Conservation (phyloP, 1,140 invertebrate genomes). For the Bombyx mandarina region DNA sequence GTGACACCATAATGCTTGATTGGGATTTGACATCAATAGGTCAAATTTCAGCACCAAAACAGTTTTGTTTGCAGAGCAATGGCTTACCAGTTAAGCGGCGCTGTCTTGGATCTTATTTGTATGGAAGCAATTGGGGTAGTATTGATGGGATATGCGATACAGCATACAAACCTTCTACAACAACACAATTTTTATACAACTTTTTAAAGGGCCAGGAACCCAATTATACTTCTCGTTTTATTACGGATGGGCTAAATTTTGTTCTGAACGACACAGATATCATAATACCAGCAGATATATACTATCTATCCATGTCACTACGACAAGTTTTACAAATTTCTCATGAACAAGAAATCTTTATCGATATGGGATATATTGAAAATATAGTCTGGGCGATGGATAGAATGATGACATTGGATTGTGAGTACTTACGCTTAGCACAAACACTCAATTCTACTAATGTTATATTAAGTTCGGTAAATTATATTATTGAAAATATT, state of each 20-base stretch:
- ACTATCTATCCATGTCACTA: conserved; percentile 69
- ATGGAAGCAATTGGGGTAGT: conserved; percentile 54
- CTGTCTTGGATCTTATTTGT: conserved; percentile 60
- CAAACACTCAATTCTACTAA: conserved; percentile 71
- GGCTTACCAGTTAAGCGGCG: conserved; percentile 61
- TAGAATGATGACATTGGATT: conserved; percentile 59
- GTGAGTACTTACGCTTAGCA: conserved; percentile 53
- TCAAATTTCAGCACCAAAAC: conserved; percentile 52
- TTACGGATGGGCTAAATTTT: conserved; percentile 44
- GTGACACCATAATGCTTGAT: conserved; percentile 32
- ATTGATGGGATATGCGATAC: conserved; percentile 55
- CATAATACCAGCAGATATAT: conserved; percentile 68
- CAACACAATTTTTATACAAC: conserved; percentile 57
- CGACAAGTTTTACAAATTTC: conserved; percentile 43
- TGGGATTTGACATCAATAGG: conserved; percentile 61
- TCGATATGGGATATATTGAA: conserved; percentile 54
- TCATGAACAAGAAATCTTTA: conserved; percentile 31
- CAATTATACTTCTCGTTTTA: conserved; percentile 38
- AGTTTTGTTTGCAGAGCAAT: conserved; percentile 67
- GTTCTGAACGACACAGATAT: conserved; percentile 43
- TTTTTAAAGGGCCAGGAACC: conserved; percentile 46
- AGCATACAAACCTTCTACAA: conserved; percentile 46
- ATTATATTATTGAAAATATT: conserved; percentile 52
- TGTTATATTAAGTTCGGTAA: conserved; percentile 67
- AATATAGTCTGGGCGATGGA: conserved; percentile 67